phyloP scores from a whole-genome alignment of 2,797 vertebrate genomes.

The Xerus rutilus region DNA sequence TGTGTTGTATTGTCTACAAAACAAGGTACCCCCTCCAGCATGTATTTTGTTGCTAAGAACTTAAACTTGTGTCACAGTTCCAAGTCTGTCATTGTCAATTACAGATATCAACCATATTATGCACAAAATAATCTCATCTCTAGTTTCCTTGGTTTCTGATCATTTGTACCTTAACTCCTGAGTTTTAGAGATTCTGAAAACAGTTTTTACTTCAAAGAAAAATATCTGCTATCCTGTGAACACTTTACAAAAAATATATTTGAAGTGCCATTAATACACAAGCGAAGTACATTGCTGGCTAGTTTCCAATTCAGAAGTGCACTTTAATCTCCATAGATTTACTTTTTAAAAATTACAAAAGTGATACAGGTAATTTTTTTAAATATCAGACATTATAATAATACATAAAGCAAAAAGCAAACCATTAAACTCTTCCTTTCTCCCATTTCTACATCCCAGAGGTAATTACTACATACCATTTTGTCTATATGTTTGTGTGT shows the following conservation, averaged over 20 bases:
- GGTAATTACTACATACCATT: not conserved
- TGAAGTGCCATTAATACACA: not conserved
- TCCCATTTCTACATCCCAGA: not conserved
- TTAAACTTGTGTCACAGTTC: not conserved
- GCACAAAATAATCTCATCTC: not conserved
- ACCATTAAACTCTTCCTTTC: not conserved
- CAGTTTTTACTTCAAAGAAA: constrained; percentile 15
- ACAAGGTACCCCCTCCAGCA: not conserved
- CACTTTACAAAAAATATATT: constrained; percentile 29
- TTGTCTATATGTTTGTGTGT: not conserved
- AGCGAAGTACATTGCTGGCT: not conserved
- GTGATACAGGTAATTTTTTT: not conserved
- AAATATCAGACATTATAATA: not conserved
- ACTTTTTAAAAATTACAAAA: constrained; percentile 37
- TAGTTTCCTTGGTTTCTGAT: constrained; percentile 32
- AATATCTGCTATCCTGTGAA: not conserved
- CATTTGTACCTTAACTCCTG: not conserved
- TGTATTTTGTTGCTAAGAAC: not conserved
- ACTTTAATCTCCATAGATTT: not conserved
- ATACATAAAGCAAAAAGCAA: not conserved
- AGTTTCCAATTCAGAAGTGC: not conserved
- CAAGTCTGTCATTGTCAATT: not conserved
- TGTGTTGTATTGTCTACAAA: not conserved
- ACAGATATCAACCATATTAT: not conserved
- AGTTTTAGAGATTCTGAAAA: constrained; percentile 4